These are phyloP conservation scores for Meiosimyza platycephala DNA, from an alignment of 2,888 invertebrate genomes.

Conservation along the genomic window DNA sequence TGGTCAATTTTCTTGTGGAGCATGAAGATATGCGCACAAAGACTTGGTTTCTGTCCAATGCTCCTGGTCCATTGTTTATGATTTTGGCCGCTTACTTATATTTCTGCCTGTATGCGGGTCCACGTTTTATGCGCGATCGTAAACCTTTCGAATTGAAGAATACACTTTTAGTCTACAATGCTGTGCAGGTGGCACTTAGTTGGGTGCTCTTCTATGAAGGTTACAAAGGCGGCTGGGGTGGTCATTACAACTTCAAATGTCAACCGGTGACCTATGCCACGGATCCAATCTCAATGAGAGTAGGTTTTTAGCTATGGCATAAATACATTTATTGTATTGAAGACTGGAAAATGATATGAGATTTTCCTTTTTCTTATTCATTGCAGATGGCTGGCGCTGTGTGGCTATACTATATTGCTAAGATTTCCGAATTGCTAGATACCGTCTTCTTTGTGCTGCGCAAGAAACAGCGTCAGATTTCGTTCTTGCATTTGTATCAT, in stretches of 20 bases:
- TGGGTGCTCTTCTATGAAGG: slow-evolving; percentile 81
- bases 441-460: slow-evolving; percentile 84
- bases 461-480: slow-evolving; percentile 83
- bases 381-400: slow-evolving; percentile 67
- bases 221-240: slow-evolving; percentile 71
- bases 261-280: slow-evolving; percentile 77
- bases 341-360: background rate
- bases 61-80: slow-evolving; percentile 77
- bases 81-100: slow-evolving; percentile 78
- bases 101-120: slow-evolving; percentile 83
- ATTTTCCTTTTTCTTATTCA: slow-evolving; percentile 1
- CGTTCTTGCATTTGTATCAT: slow-evolving; percentile 88
- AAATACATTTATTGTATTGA: background rate
- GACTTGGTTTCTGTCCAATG: slow-evolving; percentile 80
- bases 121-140: slow-evolving; percentile 87
- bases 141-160: slow-evolving; percentile 86
- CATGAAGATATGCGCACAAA: slow-evolving; percentile 66
- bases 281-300: slow-evolving; percentile 72
- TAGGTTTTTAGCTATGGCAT: slow-evolving; percentile 52
- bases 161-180: slow-evolving; percentile 86
- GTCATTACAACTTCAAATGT: slow-evolving; percentile 76
- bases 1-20: slow-evolving; percentile 66
- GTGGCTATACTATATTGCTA: slow-evolving; percentile 67
- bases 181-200: slow-evolving; percentile 87
- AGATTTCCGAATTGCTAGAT: slow-evolving; percentile 65